phyloP scores from a whole-genome alignment of 2,113 vertebrate species.

The Ivindomyrus marchei region DNA sequence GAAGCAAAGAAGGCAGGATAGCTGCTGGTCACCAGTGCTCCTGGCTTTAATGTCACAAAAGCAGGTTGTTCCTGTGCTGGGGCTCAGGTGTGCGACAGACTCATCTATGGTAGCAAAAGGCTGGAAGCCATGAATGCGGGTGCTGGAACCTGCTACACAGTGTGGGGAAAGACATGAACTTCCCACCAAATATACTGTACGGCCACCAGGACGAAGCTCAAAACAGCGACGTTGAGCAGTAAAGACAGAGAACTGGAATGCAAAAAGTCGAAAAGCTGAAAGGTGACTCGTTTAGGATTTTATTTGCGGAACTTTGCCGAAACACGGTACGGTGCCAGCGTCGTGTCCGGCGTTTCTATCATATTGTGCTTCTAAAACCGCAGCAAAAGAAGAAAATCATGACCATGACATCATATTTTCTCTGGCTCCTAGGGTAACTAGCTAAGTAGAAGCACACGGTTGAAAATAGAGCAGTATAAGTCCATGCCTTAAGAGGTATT shows the following conservation, averaged over 20 bases:
- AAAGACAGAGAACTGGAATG: not conserved
- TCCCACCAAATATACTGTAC: not conserved
- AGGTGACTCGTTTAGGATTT: constrained; percentile 23
- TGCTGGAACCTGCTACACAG: not conserved
- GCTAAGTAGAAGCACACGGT: constrained; percentile 6
- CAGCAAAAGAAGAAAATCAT: constrained; percentile 18
- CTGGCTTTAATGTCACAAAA: not conserved
- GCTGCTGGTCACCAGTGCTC: constrained; percentile 16
- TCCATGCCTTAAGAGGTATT: constrained; percentile 12
- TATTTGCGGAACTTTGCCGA: constrained; percentile 3
- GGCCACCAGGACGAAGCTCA: not conserved
- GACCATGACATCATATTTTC: constrained; percentile 32
- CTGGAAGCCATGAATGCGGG: not conserved
- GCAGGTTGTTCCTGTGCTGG: not conserved
- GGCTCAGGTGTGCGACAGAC: not conserved
- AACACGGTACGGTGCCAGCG: constrained; percentile 9
- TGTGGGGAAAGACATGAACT: not conserved
- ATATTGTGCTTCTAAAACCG: constrained; percentile 26
- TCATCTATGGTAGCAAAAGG: not conserved
- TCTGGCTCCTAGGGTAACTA: constrained; percentile 22
- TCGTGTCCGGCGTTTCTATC: constrained; percentile 11
- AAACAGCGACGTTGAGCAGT: not conserved
- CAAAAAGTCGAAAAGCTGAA: not conserved
- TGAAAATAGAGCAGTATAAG: constrained; percentile 5
- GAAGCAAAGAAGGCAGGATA: not conserved